Conservation (phyloP, 2,113 vertebrate species). For the Clarias batrachus region DNA sequence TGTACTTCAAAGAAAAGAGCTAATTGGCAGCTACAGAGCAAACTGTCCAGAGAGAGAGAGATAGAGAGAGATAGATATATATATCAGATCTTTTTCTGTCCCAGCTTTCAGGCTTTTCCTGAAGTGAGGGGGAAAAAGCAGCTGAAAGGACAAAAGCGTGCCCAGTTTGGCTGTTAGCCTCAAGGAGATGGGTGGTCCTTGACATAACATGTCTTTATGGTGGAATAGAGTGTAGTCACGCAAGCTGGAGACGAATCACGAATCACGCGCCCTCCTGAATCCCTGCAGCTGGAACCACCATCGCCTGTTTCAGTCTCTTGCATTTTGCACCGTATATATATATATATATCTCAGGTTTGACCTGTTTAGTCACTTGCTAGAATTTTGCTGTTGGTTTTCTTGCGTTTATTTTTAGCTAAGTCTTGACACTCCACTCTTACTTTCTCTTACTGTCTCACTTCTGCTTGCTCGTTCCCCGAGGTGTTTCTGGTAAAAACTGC, state of each 20-base stretch:
- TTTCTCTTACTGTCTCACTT: not conserved
- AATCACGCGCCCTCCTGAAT: not conserved
- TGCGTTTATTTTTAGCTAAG: not conserved
- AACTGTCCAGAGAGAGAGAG: slow-evolving; percentile 62
- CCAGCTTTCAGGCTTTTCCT: slow-evolving; percentile 9
- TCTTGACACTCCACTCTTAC: slow-evolving; percentile 39
- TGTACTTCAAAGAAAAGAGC: slow-evolving; percentile 63
- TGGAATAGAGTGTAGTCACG: not conserved
- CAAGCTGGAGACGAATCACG: not conserved
- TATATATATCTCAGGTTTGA: not conserved
- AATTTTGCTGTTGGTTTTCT: not conserved
- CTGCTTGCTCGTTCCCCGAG: not conserved
- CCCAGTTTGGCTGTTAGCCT: slow-evolving; percentile 16
- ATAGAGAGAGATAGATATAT: not conserved
- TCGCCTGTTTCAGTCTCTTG: not conserved
- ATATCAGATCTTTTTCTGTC: not conserved
- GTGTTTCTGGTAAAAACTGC: not conserved
- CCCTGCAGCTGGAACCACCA: not conserved
- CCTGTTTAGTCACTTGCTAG: not conserved
- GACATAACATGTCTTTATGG: slow-evolving; percentile 22
- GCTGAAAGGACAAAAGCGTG: slow-evolving; percentile 2
- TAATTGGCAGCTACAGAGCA: slow-evolving; percentile 61
- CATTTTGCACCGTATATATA: not conserved
- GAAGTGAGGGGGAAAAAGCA: not conserved
- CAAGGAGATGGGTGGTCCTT: not conserved